Evolutionary conservation across 1,140 invertebrate genomes (phyloP), one percentile per base, ranked within the genome.

Genomic region (Drosophila novamexicana): DNA sequence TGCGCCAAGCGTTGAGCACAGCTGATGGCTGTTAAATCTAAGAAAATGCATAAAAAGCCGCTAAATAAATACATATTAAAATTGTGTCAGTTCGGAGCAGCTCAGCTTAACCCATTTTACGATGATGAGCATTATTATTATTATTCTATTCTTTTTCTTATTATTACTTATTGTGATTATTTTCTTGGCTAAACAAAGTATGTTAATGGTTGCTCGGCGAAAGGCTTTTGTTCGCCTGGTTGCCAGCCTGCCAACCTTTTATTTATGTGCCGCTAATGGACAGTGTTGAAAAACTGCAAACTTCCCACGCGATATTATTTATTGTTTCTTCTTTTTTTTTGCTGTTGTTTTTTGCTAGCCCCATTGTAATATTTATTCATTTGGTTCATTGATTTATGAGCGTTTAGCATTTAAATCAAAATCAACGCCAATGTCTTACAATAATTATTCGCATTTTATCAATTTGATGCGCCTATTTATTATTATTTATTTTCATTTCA

Each of bases 61-160:
- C 69, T 77, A 88, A 88, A 79, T 80, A 83, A 88, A 86, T 88
- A 74, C 36, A 68, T 74, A 86, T 86, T 86, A 88, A 86, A 83
- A 86, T 86, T 77, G 68, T 75, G 83, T 77, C 75, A 81, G 81
- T 49, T 54, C 7, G 66, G 22, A 18, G 53, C 44, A 16, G 39
- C 66, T 22, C 9, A 47, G 59, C 70, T 74, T 83, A 83, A 82
- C 76, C 83, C 72, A 80, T 86, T 86, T 86, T 80, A 82, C 79
- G 66, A 22, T 47, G 47, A 49, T 49, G 47, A 29, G 22, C 16
- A n/a, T 49, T 10, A 29, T 12, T 70, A 67, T 88, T 72, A 71
- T 80, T 66, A 47, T 84, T 74, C 64, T 82, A 29, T 29, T 6
- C 22, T 6, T 78, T 77, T 79, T 64, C 62, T 72, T 88, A 71